Base-by-base conservation (phyloP, 2,113 vertebrate species). In the Sinocyclocheilus anophthalmus region DNA sequence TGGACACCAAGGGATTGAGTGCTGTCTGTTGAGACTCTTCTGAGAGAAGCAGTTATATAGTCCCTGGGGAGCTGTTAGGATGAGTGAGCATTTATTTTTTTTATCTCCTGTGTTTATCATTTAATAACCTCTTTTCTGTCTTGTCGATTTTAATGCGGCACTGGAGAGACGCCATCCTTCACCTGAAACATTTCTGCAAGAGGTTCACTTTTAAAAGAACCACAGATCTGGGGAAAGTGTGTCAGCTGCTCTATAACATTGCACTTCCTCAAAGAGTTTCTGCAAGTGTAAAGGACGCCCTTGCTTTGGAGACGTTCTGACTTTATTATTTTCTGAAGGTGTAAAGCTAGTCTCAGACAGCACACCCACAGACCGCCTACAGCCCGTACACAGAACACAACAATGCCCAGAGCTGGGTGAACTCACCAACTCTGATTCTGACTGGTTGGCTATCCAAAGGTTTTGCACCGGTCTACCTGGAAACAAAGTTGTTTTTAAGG, bases 81-180 rank as follows among this genome's bases (percentile, higher is more conserved):
- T 30, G 75, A 85, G 70, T 20, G 67, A 84, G 65, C 76, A 70
- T 85, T 85, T 80, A 81, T 22, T 63, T 88, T 88, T 30, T 59
- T 77, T 85, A 82, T 76, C 26, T 65, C 18, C 45, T 37, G 45
- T 84, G 76, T 84, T 67, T 16, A 18, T 84, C 63, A 75, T 80
- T 88, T 59, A 12, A 81, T 55, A 70, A 77, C 78, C 55, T 39
- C 59, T 76, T 53, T 75, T 75, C 22, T 69, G 48, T 39, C 65
- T 55, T 22, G 24, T 12, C 57, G 13, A 26, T 50, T 78, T 48
- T 33, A 45, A n/a, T 26, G 59, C n/a, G 14, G 39, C 0, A n/a
- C 59, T 26, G 59, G n/a, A 81, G 57, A 65, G 57, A 42, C 3
- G 6, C 37, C 57, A 45, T 30, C 22, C 33, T n/a, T 42, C 57